Conservation (phyloP, 2,113 vertebrate species). For the Tachuris rubrigastra region DNA sequence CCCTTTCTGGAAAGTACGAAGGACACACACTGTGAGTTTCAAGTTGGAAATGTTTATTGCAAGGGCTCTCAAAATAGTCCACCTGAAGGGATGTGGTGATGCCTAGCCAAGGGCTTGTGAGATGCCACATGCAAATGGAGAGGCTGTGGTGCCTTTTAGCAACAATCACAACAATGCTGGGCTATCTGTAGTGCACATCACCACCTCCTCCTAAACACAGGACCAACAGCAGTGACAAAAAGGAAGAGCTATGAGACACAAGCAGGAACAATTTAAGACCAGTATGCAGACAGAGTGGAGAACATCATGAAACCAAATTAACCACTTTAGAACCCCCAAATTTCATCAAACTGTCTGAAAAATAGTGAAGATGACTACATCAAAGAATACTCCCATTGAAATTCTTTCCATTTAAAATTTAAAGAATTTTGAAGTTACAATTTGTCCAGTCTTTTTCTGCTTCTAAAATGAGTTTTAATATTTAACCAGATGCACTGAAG, state of each 20-base stretch:
- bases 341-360: background rate
- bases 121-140: fast-evolving
- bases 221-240: background rate
- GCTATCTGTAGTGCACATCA: background rate
- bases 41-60: background rate
- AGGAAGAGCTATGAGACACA: background rate
- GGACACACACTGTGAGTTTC: background rate
- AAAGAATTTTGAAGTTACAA: background rate
- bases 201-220: background rate
- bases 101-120: background rate
- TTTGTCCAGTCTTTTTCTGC: background rate
- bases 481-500: background rate
- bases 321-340: background rate
- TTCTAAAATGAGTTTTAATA: background rate
- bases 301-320: background rate
- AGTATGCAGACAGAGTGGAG: background rate
- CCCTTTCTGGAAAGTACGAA: background rate
- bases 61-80: background rate
- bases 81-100: background rate
- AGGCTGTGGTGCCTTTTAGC: background rate
- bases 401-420: background rate
- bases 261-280: background rate
- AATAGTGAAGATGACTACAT: background rate
- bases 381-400: background rate
- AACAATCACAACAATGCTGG: background rate